A percentile compares a stretch with the other conserved stretches of the same genome.
These are phyloP conservation scores for Orussus abietinus DNA, from an alignment of 1,140 invertebrate genomes.

Conservation along the genomic window DNA sequence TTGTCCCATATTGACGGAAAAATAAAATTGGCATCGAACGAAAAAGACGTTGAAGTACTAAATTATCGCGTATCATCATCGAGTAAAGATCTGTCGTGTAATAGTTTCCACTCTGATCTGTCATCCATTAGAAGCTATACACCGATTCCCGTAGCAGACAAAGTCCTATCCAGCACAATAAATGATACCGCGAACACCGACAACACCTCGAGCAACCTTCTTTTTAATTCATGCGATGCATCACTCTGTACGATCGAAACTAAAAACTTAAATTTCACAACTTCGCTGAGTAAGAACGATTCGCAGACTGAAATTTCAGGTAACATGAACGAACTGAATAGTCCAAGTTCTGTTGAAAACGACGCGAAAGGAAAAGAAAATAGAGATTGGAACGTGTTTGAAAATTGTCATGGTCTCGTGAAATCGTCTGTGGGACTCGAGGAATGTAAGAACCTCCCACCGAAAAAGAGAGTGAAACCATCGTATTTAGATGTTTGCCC, in stretches of 20 bases:
- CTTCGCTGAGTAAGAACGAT: background rate
- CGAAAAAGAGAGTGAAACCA: conserved; percentile 7
- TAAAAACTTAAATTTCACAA: background rate
- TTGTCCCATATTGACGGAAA: conserved; percentile 14
- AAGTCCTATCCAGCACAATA: background rate
- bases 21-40: conserved; percentile 12
- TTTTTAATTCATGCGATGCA: too few relatives aligned
- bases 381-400: conserved; percentile 2
- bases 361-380: conserved; percentile 6
- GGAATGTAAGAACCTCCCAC: background rate
- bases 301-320: background rate
- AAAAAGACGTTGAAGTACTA: conserved; percentile 4
- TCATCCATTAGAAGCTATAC: background rate
- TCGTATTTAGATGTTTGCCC: conserved; percentile 11
- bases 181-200: background rate
- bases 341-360: too few relatives aligned
- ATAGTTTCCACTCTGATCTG: background rate
- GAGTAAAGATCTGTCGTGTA: background rate
- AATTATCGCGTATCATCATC: too few relatives aligned
- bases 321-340: background rate
- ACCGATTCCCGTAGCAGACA: background rate
- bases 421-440: background rate
- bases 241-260: background rate
- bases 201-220: background rate
- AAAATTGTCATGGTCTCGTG: background rate